Evolutionary conservation across 1,140 invertebrate genomes (phyloP), one percentile per base, ranked within the genome.

Genomic region (Bombus balteatus): DNA sequence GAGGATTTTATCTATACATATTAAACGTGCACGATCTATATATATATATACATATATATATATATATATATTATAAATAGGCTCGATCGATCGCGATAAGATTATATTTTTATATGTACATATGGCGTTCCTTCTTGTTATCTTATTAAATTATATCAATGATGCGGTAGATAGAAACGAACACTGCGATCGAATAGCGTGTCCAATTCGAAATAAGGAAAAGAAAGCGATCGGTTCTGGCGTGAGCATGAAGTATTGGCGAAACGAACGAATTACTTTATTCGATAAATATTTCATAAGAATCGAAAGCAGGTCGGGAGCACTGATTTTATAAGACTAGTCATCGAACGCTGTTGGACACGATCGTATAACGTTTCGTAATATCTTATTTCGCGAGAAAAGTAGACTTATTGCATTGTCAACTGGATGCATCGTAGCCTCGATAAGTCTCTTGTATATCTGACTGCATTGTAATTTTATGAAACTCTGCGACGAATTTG

Each of bases 31-130:
- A 88, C 84, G 88, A 86, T 68, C 90, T 90, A 91, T 88, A 86
- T 87, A 86, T 90, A 91, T 88, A 86, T 32, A 91, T 88, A 87
- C 90, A 91, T 88, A 86, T 87, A 86, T 89, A 87, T 74, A 86
- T 68, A 90, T 90, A 91, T 89, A 87, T 87, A 86, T 89, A 87
- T 79, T 84, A 89, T 85, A 87, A 75, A 87, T 89, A 90, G 81
- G 81, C 37, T 76, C 81, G 87, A 92, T 91, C 90, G 86, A 88
- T 91, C 87, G 85, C 84, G 88, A 93, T 93, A 94, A 94, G 85
- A 94, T 85, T 94, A 94, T 94, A 95, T 95, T 95, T 95, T 95
- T 94, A 93, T 94, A 94, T 94, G 94, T 94, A 94, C 91, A 94
- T 95, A 95, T 87, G 91, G 89, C 88, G 91, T 94, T 94, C 89